These are phyloP conservation scores for Trogon melanurus DNA, from an alignment of 2,113 vertebrate species.

Conservation along the genomic window DNA sequence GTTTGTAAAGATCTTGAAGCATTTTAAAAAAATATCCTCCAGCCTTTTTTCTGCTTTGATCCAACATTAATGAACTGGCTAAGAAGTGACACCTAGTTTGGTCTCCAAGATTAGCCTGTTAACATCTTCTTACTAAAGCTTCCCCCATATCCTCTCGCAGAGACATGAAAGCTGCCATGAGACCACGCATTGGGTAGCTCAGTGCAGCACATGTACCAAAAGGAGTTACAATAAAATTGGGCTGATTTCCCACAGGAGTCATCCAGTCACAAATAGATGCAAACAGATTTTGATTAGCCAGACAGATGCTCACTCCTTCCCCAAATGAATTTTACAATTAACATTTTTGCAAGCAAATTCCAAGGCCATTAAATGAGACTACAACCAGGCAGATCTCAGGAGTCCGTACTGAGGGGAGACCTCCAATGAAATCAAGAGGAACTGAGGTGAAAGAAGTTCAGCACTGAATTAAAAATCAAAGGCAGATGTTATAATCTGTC, in stretches of 20 bases:
- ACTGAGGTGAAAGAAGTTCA: not conserved
- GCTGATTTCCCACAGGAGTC: slow-evolving; percentile 61
- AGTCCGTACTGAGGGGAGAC: not conserved
- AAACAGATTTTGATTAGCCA: slow-evolving; percentile 45
- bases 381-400: not conserved
- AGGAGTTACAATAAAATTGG: slow-evolving; percentile 63
- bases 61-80: slow-evolving; percentile 67
- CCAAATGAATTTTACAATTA: slow-evolving; percentile 36
- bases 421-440: not conserved
- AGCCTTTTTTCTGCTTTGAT: slow-evolving; percentile 60
- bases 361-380: not conserved
- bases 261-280: slow-evolving; percentile 47
- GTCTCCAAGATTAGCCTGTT: slow-evolving; percentile 57
- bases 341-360: slow-evolving; percentile 50
- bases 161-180: slow-evolving; percentile 68
- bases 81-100: slow-evolving; percentile 67
- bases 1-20: not conserved
- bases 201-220: slow-evolving; percentile 35
- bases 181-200: slow-evolving; percentile 15
- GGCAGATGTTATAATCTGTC: not conserved
- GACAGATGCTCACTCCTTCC: slow-evolving; percentile 31
- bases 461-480: slow-evolving; percentile 3
- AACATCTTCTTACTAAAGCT: slow-evolving; percentile 69
- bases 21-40: not conserved
- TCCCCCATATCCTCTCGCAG: slow-evolving; percentile 69